Conservation (phyloP, 2,113 vertebrate species). For the Scartelaos histophorus region DNA sequence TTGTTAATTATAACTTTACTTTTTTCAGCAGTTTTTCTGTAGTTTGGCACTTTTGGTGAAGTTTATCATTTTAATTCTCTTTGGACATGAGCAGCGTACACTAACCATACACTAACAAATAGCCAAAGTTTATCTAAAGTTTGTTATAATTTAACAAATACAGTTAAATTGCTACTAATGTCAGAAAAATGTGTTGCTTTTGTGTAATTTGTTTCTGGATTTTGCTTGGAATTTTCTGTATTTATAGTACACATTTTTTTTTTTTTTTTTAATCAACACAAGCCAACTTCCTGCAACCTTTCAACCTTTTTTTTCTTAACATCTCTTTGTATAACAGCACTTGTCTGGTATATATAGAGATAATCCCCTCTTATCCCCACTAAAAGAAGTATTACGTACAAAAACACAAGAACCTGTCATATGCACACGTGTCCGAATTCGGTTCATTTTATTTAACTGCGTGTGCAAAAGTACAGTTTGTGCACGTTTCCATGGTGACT, state of each 20-base stretch:
- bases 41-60: not conserved
- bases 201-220: not conserved
- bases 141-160: not conserved
- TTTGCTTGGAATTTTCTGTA: not conserved
- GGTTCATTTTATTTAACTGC: not conserved
- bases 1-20: too few species aligned
- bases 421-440: not conserved
- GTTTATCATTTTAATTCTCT: not conserved
- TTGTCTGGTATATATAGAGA: not conserved
- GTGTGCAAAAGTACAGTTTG: not conserved
- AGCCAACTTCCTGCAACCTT: too few species aligned
- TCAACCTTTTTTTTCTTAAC: not conserved
- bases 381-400: not conserved
- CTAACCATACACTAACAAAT: not conserved
- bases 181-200: not conserved
- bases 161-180: not conserved
- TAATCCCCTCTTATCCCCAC: too few species aligned
- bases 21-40: too few species aligned
- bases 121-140: not conserved
- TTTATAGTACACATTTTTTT: too few species aligned
- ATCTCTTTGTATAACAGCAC: not conserved
- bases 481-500: not conserved
- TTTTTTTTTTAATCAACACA: too few species aligned
- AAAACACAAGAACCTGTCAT: not conserved
- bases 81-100: not conserved